A percentile compares a stretch with the other conserved stretches of the same genome.
These are phyloP conservation scores for Encarsia formosa DNA, from an alignment of 2,888 invertebrate species.

Conservation along the genomic window DNA sequence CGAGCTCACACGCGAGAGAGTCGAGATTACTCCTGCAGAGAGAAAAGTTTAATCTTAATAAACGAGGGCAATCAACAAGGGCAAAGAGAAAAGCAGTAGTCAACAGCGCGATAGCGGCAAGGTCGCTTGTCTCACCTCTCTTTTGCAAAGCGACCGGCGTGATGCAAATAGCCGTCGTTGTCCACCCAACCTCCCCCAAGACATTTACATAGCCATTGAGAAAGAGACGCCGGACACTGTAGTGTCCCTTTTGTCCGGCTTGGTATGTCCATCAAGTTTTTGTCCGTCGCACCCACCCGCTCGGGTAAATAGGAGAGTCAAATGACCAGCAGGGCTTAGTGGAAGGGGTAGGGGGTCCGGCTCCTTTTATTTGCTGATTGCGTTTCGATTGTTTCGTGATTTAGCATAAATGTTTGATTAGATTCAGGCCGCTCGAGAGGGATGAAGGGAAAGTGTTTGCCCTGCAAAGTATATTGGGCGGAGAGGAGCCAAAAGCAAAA, in stretches of 20 bases:
- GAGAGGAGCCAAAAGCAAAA: conserved; percentile 30
- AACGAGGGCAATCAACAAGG: conserved; percentile 49
- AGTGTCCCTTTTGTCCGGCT: conserved; percentile 48
- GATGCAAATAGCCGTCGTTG: conserved; percentile 46
- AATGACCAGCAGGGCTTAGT: conserved; percentile 50
- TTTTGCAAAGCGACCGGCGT: conserved; percentile 27
- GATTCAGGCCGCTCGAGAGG: conserved; percentile 42
- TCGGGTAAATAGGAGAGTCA: conserved; percentile 50
- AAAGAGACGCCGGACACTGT: conserved; percentile 15
- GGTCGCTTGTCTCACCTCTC: conserved; percentile 4
- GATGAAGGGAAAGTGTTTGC: conserved; percentile 37
- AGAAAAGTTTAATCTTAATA: conserved; percentile 52
- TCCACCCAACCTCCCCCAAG: conserved; percentile 34
- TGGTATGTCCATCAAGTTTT: conserved; percentile 52
- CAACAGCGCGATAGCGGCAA: background rate
- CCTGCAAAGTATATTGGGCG: conserved; percentile 34
- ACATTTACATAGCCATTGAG: conserved; percentile 46
- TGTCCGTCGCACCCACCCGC: conserved; percentile 39
- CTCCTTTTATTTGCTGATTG: conserved; percentile 52
- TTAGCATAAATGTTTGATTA: conserved; percentile 54
- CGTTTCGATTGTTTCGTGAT: conserved; percentile 53
- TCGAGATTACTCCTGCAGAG: conserved; percentile 41
- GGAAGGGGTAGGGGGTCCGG: conserved; percentile 29
- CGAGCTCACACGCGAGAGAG: conserved; percentile 12
- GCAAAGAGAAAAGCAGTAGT: background rate